Evolutionary conservation across 64 coral and sea anemone species (phyloP).

Genomic region (Hydrozoanthus tunicans): DNA sequence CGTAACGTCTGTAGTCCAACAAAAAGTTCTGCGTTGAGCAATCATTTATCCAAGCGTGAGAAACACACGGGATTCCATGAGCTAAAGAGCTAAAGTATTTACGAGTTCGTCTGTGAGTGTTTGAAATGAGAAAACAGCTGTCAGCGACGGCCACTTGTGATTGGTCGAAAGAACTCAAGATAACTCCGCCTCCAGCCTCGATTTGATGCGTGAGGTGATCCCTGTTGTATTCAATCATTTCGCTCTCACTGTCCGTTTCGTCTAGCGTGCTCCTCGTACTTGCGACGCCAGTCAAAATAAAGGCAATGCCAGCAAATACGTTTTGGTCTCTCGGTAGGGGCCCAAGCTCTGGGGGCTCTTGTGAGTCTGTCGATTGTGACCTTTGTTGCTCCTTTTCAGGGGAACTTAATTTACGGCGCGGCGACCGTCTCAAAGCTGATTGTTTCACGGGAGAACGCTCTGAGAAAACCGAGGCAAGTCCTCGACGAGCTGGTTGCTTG

Average conservation of each 20-base stretch:
- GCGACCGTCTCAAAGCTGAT: not conserved
- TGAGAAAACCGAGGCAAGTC: slow-evolving; percentile 28
- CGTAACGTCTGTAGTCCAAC: slow-evolving; percentile 66
- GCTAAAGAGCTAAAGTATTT: slow-evolving; percentile 94
- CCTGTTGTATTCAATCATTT: slow-evolving; percentile 67
- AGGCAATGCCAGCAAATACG: slow-evolving; percentile 85
- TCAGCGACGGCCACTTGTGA: slow-evolving; percentile 65
- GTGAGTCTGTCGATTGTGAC: not conserved
- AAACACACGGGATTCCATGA: slow-evolving; percentile 81
- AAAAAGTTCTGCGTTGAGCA: slow-evolving; percentile 50
- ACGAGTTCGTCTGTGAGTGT: slow-evolving; percentile 76
- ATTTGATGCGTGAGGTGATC: slow-evolving; percentile 67
- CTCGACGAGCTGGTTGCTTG: slow-evolving; percentile 48
- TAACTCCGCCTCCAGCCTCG: slow-evolving; percentile 83
- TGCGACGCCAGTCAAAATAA: slow-evolving; percentile 70
- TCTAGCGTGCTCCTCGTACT: slow-evolving; percentile 14
- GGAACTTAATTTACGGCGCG: not conserved
- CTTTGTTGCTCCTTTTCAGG: not conserved
- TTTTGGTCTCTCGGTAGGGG: slow-evolving; percentile 57
- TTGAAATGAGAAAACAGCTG: slow-evolving; percentile 80
- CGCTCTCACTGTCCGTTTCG: slow-evolving; percentile 76
- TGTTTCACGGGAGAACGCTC: slow-evolving; percentile 54
- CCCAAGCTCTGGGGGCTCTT: not conserved
- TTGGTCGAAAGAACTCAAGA: slow-evolving; percentile 68
- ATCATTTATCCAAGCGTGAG: slow-evolving; percentile 86